phyloP scores from a whole-genome alignment of 2,888 invertebrate genomes.

The Aromia moschata region DNA sequence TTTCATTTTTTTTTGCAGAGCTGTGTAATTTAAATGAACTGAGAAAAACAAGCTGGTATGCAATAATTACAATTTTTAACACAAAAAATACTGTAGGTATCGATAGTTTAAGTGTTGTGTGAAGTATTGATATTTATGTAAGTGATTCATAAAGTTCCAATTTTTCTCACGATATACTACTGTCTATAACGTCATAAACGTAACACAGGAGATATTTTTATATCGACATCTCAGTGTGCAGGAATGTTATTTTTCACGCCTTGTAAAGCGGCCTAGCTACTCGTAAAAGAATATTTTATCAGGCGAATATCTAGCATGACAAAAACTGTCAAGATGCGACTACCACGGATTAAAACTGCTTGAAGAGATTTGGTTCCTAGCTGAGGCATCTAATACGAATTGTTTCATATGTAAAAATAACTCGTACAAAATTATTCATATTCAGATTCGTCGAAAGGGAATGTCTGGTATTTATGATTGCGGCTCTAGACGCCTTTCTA shows the following conservation, averaged over 20 bases:
- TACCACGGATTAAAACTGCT: conserved; percentile 5
- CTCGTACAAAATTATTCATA: conserved; percentile 19
- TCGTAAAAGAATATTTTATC: conserved; percentile 11
- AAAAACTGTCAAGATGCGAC: conserved; percentile 17
- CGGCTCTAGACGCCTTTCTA: conserved; percentile 6
- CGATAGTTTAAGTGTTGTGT: too few relatives aligned
- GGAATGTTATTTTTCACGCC: neutral
- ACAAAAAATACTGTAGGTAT: too few relatives aligned
- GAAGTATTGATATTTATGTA: too few relatives aligned
- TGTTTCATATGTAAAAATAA: conserved; percentile 18
- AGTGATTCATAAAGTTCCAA: too few relatives aligned
- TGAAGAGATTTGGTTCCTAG: conserved; percentile 3
- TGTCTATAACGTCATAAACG: too few relatives aligned
- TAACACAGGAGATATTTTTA: too few relatives aligned
- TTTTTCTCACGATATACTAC: too few relatives aligned
- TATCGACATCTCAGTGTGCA: neutral
- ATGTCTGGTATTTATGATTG: conserved; percentile 18
- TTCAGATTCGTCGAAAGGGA: conserved; percentile 13
- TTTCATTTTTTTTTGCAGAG: too few relatives aligned
- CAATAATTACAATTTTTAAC: too few relatives aligned
- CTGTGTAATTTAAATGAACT: too few relatives aligned
- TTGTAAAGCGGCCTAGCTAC: neutral
- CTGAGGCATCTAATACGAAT: neutral
- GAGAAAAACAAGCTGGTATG: too few relatives aligned
- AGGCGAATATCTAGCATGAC: conserved; percentile 3